Conservation (phyloP, 2,797 vertebrate genomes). For the Arremon brunneinucha region DNA sequence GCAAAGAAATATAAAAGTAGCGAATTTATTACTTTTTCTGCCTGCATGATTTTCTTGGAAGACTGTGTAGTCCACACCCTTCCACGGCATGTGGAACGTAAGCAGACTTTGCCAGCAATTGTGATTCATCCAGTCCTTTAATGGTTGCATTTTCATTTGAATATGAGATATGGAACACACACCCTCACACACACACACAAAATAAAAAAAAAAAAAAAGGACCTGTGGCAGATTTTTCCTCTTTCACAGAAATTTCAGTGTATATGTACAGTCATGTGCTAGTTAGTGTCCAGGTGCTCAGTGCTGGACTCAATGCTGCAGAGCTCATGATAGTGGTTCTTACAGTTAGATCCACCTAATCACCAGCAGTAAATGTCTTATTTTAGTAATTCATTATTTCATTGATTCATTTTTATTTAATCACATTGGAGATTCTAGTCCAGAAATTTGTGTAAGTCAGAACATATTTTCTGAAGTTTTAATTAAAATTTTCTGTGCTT, state of each 20-base stretch:
- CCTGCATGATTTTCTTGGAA: not conserved
- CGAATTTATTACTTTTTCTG: not conserved
- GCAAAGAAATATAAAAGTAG: not conserved
- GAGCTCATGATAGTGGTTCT: not conserved
- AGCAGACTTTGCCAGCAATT: not conserved
- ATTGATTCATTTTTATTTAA: not conserved
- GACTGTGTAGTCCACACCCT: not conserved
- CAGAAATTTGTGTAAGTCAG: not conserved
- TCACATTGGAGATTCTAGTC: not conserved
- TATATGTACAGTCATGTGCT: not conserved
- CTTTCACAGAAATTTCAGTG: not conserved
- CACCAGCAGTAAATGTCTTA: not conserved
- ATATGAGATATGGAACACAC: not conserved
- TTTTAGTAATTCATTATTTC: not conserved
- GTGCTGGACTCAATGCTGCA: not conserved
- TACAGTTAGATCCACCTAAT: not conserved
- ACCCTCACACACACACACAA: not conserved
- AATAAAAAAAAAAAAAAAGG: too few relatives aligned
- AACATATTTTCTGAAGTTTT: not conserved
- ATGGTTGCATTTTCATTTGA: not conserved
- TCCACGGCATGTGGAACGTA: not conserved
- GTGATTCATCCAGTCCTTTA: not conserved
- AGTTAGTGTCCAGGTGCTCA: not conserved
- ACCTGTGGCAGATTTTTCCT: not conserved
- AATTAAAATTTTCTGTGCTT: not conserved